Conservation (phyloP, 2,888 invertebrate genomes). For the Drosophila merina region DNA sequence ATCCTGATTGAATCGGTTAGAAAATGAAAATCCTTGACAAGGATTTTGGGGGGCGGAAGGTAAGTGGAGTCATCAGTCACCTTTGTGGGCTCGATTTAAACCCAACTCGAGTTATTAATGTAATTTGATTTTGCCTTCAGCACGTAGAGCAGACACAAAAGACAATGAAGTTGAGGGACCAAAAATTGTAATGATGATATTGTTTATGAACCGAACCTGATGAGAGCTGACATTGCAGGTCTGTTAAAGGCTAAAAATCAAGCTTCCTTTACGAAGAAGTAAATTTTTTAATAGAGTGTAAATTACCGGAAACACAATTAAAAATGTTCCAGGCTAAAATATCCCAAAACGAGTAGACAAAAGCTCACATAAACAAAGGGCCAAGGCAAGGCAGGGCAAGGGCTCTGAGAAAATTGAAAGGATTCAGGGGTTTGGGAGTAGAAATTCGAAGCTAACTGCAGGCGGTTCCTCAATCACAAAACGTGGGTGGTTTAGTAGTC, state of each 20-base stretch:
- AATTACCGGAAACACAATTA: slow-evolving; percentile 78
- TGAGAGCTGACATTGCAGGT: slow-evolving; percentile 34
- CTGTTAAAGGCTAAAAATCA: slow-evolving; percentile 10
- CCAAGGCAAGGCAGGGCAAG: slow-evolving; percentile 10
- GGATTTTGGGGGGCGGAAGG: neutral
- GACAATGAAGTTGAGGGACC: slow-evolving; percentile 28
- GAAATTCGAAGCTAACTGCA: slow-evolving; percentile 29
- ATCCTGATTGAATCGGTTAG: slow-evolving; percentile 4
- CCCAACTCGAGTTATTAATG: slow-evolving; percentile 71
- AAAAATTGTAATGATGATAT: slow-evolving; percentile 18
- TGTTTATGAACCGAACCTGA: slow-evolving; percentile 18
- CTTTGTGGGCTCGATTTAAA: slow-evolving; percentile 60
- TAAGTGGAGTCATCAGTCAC: slow-evolving; percentile 1
- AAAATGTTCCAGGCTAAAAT: slow-evolving; percentile 48
- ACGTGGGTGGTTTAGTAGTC: neutral
- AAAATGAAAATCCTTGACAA: slow-evolving; percentile 38
- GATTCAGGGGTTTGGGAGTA: slow-evolving; percentile 18
- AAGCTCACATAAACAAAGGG: slow-evolving; percentile 24
- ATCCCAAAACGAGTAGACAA: slow-evolving; percentile 26
- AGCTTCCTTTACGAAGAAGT: slow-evolving; percentile 40
- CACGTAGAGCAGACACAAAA: slow-evolving; percentile 43
- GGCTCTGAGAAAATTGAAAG: neutral
- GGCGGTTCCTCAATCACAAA: slow-evolving; percentile 60
- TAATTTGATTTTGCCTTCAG: slow-evolving; percentile 63
- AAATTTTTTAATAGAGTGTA: slow-evolving; percentile 75